Conservation (phyloP, 2,797 vertebrate genomes). For the Hippocampus kuda region DNA sequence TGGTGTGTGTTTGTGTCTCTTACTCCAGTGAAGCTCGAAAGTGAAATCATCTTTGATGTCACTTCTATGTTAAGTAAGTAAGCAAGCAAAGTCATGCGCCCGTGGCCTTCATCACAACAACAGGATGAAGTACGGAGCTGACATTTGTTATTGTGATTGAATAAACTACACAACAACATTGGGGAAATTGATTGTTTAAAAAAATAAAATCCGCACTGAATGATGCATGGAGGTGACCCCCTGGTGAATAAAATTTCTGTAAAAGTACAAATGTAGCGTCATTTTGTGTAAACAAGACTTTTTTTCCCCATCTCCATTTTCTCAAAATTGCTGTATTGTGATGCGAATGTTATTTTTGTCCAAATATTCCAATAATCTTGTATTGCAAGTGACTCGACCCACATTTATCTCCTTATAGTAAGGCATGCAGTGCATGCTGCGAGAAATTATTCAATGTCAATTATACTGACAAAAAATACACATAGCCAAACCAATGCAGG, state of each 20-base stretch:
- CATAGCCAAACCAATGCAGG: too few relatives aligned
- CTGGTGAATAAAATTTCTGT: not conserved
- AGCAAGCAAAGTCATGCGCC: slow-evolving; percentile 39
- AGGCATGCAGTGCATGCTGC: too few relatives aligned
- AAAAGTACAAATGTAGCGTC: not conserved
- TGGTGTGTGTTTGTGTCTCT: slow-evolving; percentile 20
- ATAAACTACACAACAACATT: not conserved
- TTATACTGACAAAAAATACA: too few relatives aligned
- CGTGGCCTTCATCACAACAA: not conserved
- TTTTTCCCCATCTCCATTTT: too few relatives aligned
- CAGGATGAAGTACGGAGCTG: not conserved
- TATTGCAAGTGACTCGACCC: too few relatives aligned
- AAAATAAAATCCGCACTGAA: not conserved
- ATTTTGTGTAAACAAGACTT: too few relatives aligned
- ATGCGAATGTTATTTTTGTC: too few relatives aligned
- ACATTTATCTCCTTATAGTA: too few relatives aligned
- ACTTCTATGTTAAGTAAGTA: slow-evolving; percentile 42
- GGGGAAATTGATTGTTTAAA: not conserved
- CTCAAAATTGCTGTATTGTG: not conserved
- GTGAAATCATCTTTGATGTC: slow-evolving; percentile 30
- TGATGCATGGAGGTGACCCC: not conserved
- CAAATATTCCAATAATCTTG: too few relatives aligned
- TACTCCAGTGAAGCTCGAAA: slow-evolving; percentile 27
- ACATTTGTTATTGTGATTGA: not conserved
- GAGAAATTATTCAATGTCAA: too few relatives aligned